phyloP scores from a whole-genome alignment of 2,113 vertebrate genomes.

The Ceuthmochares aereus region DNA sequence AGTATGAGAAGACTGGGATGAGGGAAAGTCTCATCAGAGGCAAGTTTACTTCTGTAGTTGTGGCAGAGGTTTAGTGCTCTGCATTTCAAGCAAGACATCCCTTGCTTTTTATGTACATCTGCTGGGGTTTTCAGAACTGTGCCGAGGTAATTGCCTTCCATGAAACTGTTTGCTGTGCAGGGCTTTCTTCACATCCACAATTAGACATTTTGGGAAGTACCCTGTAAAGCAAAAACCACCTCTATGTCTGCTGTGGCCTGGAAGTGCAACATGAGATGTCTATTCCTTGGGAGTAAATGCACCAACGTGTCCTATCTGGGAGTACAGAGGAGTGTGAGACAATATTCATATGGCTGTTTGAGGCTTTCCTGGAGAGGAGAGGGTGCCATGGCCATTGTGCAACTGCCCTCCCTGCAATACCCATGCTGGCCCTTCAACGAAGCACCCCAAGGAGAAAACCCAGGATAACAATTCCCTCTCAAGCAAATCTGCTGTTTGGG shows the following conservation, averaged over 20 bases:
- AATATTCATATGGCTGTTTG: accelerated
- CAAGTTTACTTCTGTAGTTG: background rate
- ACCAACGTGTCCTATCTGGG: background rate
- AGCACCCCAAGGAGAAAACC: background rate
- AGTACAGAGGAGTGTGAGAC: background rate
- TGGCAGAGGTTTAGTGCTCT: background rate
- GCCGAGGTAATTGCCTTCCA: background rate
- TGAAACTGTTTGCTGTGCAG: background rate
- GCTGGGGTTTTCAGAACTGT: background rate
- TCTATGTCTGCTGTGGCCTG: background rate
- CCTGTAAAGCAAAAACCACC: background rate
- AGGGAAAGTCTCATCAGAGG: background rate
- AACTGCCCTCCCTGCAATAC: background rate
- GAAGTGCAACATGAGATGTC: background rate
- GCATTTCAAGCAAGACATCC: background rate
- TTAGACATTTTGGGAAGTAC: background rate
- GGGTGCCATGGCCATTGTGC: accelerated
- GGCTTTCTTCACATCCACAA: background rate
- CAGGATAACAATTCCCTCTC: background rate
- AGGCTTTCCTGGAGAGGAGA: background rate
- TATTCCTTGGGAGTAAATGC: background rate
- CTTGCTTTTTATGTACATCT: background rate
- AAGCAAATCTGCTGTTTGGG: background rate
- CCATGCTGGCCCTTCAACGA: background rate
- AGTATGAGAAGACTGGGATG: background rate